Conservation (phyloP, 2,888 invertebrate genomes). For the Tridacna crocea region DNA sequence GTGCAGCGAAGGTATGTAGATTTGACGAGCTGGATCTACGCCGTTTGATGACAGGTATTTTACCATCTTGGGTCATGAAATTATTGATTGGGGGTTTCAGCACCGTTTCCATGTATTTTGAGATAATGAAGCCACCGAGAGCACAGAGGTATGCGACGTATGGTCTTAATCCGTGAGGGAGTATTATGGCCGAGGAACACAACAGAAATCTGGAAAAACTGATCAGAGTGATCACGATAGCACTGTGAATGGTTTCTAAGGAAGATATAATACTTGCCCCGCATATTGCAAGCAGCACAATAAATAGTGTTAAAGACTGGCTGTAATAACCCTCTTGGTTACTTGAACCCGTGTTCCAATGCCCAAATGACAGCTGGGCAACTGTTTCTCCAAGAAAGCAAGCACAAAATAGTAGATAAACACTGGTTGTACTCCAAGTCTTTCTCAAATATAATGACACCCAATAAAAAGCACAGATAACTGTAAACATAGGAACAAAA, state of each 20-base stretch:
- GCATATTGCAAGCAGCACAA: conserved; percentile 78
- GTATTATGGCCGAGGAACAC: conserved; percentile 77
- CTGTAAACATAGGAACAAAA: conserved; percentile 81
- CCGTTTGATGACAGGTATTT: conserved; percentile 82
- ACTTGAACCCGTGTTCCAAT: conserved; percentile 35
- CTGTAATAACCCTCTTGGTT: conserved; percentile 44
- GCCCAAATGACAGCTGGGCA: conserved; percentile 74
- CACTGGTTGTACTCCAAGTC: conserved; percentile 82
- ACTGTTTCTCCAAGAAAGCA: conserved; percentile 82
- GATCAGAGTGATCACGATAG: conserved; percentile 79
- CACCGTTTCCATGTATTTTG: conserved; percentile 83
- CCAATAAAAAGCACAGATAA: conserved; percentile 82
- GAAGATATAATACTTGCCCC: conserved; percentile 81
- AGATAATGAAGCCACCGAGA: conserved; percentile 80
- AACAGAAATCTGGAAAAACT: conserved; percentile 81
- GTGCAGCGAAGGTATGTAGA: conserved; percentile 76
- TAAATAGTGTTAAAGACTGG: conserved; percentile 77
- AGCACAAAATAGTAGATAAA: conserved; percentile 82
- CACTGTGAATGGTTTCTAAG: conserved; percentile 80
- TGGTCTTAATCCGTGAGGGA: conserved; percentile 78
- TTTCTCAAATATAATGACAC: conserved; percentile 81
- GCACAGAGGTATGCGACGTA: conserved; percentile 82
- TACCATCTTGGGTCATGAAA: conserved; percentile 81
- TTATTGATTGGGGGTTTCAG: conserved; percentile 79
- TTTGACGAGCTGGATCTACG: conserved; percentile 81